Evolutionary conservation across 2,797 vertebrate genomes (phyloP).

Genomic region (Distichodus sexfasciatus): DNA sequence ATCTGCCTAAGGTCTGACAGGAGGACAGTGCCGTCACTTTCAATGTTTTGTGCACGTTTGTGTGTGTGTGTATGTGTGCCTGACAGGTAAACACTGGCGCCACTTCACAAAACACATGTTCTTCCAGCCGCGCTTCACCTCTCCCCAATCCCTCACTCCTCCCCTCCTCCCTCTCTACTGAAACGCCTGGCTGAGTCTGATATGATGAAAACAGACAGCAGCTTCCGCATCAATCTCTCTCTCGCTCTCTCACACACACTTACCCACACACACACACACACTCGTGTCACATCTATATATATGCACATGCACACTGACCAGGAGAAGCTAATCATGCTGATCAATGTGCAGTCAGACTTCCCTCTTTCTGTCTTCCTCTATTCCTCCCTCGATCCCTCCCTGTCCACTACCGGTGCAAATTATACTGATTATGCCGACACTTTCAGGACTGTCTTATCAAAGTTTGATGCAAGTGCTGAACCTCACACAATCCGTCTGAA

Average conservation of each 20-base stretch:
- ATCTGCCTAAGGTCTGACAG: slow-evolving; percentile 27
- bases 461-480: neutral
- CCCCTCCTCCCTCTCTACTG: slow-evolving; percentile 8
- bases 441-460: neutral
- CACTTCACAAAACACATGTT: slow-evolving; percentile 63
- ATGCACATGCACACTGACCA: slow-evolving; percentile 10
- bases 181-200: slow-evolving; percentile 32
- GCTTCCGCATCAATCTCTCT: slow-evolving; percentile 33
- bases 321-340: slow-evolving; percentile 22
- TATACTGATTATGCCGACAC: neutral
- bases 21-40: neutral
- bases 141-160: slow-evolving; percentile 12
- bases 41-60: slow-evolving; percentile 22
- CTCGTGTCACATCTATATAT: too few relatives aligned
- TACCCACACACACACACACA: too few relatives aligned
- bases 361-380: neutral
- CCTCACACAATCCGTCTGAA: too few relatives aligned
- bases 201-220: slow-evolving; percentile 45
- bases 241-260: too few relatives aligned
- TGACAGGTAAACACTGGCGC: slow-evolving; percentile 58
- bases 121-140: slow-evolving; percentile 41
- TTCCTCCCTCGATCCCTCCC: neutral
- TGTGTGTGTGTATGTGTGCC: slow-evolving; percentile 13
- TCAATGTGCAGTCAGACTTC: slow-evolving; percentile 15
- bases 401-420: neutral